Percentiles rank a stretch among this genome's conserved stretches.
These are phyloP conservation scores for Myopa tessellatipennis DNA, from an alignment of 2,888 invertebrate genomes.

Conservation along the genomic window DNA sequence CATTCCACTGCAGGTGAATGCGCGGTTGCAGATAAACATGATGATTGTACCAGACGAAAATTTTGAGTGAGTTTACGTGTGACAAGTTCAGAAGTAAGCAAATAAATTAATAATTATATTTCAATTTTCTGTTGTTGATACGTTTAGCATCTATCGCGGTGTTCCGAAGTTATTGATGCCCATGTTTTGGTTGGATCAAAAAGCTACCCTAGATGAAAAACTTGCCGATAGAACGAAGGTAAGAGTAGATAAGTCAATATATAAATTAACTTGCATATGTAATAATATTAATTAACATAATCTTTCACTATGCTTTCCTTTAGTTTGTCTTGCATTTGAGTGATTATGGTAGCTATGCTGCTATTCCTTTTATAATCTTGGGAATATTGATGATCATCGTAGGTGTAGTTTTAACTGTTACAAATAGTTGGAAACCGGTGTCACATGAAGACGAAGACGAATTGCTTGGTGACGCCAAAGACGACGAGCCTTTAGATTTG, in stretches of 20 bases:
- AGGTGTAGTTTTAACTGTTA: conserved; percentile 60
- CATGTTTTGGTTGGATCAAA: conserved; percentile 82
- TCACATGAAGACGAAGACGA: conserved; percentile 60
- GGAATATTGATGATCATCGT: conserved; percentile 58
- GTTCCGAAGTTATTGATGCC: conserved; percentile 74
- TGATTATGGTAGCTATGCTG: conserved; percentile 61
- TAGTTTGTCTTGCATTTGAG: conserved; percentile 61
- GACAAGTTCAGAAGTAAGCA: not conserved
- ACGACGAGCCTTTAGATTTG: too few species aligned
- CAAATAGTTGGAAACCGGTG: conserved; percentile 60
- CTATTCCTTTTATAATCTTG: conserved; percentile 57
- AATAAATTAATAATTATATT: not conserved
- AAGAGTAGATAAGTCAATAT: conserved; percentile 14
- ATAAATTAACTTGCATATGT: too few species aligned
- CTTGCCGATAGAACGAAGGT: conserved; percentile 69
- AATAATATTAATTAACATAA: not conserved
- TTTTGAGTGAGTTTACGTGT: conserved; percentile 70
- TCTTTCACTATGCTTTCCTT: not conserved
- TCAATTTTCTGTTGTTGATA: conserved; percentile 51
- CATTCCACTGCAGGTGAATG: conserved; percentile 79
- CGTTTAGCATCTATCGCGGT: conserved; percentile 70
- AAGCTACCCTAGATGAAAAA: conserved; percentile 72
- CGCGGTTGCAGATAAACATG: conserved; percentile 83
- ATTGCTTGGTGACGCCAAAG: conserved; percentile 50
- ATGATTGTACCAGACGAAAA: conserved; percentile 70